Conservation (phyloP, 2,113 vertebrate species). For the Leptosomus discolor region DNA sequence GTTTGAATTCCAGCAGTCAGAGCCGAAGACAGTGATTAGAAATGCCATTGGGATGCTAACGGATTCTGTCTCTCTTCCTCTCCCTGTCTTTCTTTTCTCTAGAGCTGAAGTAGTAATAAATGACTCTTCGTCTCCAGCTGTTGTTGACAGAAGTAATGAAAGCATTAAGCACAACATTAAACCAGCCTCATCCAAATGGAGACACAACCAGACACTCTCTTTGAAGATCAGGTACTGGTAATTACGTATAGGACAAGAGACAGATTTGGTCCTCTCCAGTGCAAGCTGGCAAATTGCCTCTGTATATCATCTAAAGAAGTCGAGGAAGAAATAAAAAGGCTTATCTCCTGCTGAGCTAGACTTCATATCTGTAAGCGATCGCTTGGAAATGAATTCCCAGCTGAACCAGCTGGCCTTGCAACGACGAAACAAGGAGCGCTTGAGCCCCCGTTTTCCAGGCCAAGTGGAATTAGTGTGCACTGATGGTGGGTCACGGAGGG, state of each 20-base stretch:
- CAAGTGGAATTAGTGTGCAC: not conserved
- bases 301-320: constrained; percentile 52
- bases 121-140: constrained; percentile 74
- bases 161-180: constrained; percentile 76
- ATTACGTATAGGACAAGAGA: constrained; percentile 56
- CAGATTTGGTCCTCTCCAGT: constrained; percentile 31
- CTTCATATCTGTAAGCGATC: constrained; percentile 42
- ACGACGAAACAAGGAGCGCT: not conserved
- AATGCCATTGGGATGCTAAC: constrained; percentile 58
- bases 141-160: constrained; percentile 78
- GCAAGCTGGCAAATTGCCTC: constrained; percentile 47
- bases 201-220: constrained; percentile 82
- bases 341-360: constrained; percentile 46
- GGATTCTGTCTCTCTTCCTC: constrained; percentile 26
- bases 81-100: not conserved
- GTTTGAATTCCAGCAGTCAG: constrained; percentile 58
- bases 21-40: constrained; percentile 48
- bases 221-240: constrained; percentile 81
- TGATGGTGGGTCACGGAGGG: not conserved
- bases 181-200: constrained; percentile 75
- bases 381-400: constrained; percentile 12
- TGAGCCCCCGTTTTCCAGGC: not conserved
- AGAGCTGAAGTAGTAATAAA: constrained; percentile 79
- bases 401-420: not conserved
- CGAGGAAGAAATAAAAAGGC: constrained; percentile 60